Conservation (phyloP, 2,797 vertebrate species). For the Microcaecilia unicolor region DNA sequence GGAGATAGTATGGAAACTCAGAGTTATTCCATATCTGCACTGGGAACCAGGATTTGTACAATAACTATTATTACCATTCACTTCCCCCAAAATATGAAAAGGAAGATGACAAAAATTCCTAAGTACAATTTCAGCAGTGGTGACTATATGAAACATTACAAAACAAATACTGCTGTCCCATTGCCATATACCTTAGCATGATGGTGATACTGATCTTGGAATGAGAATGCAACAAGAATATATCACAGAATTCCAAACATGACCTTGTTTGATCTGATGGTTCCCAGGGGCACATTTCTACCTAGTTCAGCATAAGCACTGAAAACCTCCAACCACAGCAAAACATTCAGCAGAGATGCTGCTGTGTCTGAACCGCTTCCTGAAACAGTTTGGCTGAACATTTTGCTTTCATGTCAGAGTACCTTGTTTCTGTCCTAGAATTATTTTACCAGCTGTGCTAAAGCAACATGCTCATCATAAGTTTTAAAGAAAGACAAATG, state of each 20-base stretch:
- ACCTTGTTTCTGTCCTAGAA: constrained; percentile 15
- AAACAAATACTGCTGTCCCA: too few relatives aligned
- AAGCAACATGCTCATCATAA: constrained; percentile 3
- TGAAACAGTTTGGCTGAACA: constrained; percentile 9
- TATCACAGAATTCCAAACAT: constrained; percentile 28
- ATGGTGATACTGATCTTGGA: constrained; percentile 8
- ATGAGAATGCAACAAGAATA: constrained; percentile 4
- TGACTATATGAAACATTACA: constrained; percentile 19
- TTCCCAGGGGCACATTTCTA: background rate
- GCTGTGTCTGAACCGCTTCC: constrained; percentile 16
- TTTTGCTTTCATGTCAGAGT: constrained; percentile 1
- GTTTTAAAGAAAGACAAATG: constrained; percentile 9
- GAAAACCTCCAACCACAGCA: constrained; percentile 22
- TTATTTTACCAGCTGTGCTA: constrained; percentile 1
- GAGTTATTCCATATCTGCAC: too few relatives aligned
- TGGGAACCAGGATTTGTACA: too few relatives aligned
- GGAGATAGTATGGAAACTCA: too few relatives aligned
- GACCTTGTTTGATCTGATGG: constrained; percentile 27
- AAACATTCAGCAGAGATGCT: background rate
- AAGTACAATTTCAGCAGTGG: background rate
- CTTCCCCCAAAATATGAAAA: too few relatives aligned
- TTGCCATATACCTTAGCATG: constrained; percentile 6
- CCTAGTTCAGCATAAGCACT: constrained; percentile 15
- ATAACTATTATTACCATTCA: too few relatives aligned
- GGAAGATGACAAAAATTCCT: background rate